Evolutionary conservation across 2,113 vertebrate species (phyloP).

Genomic region (Megalops atlanticus): DNA sequence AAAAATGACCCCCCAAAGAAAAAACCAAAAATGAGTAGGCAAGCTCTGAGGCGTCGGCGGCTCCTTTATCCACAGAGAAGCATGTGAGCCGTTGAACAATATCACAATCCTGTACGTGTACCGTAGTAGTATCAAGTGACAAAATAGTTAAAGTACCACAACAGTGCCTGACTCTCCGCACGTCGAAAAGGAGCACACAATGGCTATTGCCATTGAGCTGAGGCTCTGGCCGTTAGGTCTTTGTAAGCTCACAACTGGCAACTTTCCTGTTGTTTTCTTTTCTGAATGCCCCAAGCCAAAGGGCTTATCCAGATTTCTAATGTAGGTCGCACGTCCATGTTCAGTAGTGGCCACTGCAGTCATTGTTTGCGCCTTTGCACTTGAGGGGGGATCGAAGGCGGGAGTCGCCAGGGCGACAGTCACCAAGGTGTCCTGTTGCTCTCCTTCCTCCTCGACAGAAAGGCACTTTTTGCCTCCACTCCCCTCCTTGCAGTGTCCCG

Average conservation of each 20-base stretch:
- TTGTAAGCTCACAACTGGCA: conserved; percentile 26
- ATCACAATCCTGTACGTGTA: not conserved
- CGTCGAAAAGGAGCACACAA: not conserved
- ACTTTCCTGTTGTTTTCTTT: conserved; percentile 27
- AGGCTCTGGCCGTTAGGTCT: not conserved
- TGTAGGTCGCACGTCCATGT: conserved; percentile 30
- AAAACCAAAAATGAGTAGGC: not conserved
- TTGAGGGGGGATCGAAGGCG: conserved; percentile 3
- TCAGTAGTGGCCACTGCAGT: conserved; percentile 22
- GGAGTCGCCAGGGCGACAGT: conserved; percentile 14
- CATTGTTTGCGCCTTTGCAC: conserved; percentile 17
- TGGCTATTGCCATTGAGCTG: not conserved
- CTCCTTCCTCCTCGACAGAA: conserved; percentile 28
- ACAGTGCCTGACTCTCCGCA: too few relatives aligned
- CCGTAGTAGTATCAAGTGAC: not conserved
- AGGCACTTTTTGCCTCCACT: conserved; percentile 22
- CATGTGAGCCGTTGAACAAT: not conserved
- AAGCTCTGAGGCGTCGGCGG: not conserved
- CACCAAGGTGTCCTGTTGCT: conserved; percentile 17
- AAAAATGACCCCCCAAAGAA: too few relatives aligned
- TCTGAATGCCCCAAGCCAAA: not conserved
- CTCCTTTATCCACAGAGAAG: conserved; percentile 1
- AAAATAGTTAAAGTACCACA: too few relatives aligned
- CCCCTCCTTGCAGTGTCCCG: conserved; percentile 2
- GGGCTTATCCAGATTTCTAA: conserved; percentile 27